Percentiles rank a stretch among this genome's conserved stretches.
Conservation (phyloP, 2,888 invertebrate genomes). For the Lamproptera curius region DNA sequence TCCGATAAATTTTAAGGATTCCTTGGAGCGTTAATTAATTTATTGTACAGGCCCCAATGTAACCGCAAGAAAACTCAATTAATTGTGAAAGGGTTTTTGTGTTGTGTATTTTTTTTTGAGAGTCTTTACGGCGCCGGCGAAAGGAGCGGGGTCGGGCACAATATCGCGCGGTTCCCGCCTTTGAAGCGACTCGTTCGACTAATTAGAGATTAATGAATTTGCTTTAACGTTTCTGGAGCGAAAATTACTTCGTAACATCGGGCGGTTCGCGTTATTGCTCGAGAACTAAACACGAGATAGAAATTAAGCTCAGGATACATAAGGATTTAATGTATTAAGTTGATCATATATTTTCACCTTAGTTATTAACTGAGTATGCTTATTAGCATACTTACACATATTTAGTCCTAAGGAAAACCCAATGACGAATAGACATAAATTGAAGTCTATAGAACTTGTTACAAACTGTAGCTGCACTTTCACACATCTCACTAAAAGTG, state of each 20-base stretch:
- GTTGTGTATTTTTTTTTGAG: slow-evolving; percentile 61
- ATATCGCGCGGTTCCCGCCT: slow-evolving; percentile 37
- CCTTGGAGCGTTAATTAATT: slow-evolving; percentile 76
- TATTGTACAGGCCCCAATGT: slow-evolving; percentile 73
- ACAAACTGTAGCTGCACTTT: too few species aligned
- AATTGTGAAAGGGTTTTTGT: slow-evolving; percentile 79
- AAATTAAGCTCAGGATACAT: too few species aligned
- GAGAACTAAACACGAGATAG: slow-evolving; percentile 6
- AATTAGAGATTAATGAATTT: slow-evolving; percentile 71
- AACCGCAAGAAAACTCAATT: slow-evolving; percentile 78
- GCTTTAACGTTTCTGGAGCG: slow-evolving; percentile 35
- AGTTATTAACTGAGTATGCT: too few species aligned
- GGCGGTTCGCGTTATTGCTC: slow-evolving; percentile 20
- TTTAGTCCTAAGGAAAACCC: too few species aligned
- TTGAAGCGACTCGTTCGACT: slow-evolving; percentile 60
- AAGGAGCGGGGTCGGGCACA: slow-evolving; percentile 51
- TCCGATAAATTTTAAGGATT: slow-evolving; percentile 75
- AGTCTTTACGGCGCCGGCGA: slow-evolving; percentile 38
- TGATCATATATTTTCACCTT: too few species aligned
- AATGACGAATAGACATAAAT: too few species aligned
- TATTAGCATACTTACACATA: too few species aligned
- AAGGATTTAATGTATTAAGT: too few species aligned
- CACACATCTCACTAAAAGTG: too few species aligned
- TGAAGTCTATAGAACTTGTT: too few species aligned
- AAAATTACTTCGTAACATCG: slow-evolving; percentile 29